Percentiles rank a stretch among this genome's conserved stretches.
These are phyloP conservation scores for Acromyrmex charruanus DNA, from an alignment of 1,140 invertebrate genomes.

Conservation along the genomic window DNA sequence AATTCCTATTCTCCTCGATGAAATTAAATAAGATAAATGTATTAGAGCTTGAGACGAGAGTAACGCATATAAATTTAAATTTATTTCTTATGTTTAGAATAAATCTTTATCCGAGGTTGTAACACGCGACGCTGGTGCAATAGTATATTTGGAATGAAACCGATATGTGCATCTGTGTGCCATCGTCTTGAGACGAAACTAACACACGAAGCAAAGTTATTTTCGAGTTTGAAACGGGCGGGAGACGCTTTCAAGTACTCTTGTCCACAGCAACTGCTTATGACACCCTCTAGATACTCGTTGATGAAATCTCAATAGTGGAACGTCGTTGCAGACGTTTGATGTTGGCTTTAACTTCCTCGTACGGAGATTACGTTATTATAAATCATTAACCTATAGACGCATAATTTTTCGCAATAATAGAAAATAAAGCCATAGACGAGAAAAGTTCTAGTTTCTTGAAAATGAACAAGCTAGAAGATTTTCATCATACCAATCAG, in stretches of 20 bases:
- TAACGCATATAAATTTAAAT: too few relatives aligned
- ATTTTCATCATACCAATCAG: too few relatives aligned
- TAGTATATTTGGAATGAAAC: too few relatives aligned
- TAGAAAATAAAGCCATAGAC: neutral
- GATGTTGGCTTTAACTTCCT: slow-evolving; percentile 32
- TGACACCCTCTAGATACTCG: slow-evolving; percentile 52
- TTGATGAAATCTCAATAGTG: slow-evolving; percentile 57
- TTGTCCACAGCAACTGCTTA: slow-evolving; percentile 62
- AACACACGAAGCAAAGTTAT: slow-evolving; percentile 48
- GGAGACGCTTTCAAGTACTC: slow-evolving; percentile 57
- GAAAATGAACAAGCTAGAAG: neutral
- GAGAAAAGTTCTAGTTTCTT: neutral
- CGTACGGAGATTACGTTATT: slow-evolving; percentile 33
- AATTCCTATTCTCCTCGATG: too few relatives aligned
- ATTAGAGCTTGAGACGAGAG: too few relatives aligned
- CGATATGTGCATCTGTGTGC: neutral
- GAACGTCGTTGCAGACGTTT: slow-evolving; percentile 44
- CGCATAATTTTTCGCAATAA: neutral
- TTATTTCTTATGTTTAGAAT: too few relatives aligned
- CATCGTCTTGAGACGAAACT: slow-evolving; percentile 40
- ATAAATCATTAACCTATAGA: neutral
- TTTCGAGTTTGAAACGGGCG: slow-evolving; percentile 60
- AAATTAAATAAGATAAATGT: too few relatives aligned
- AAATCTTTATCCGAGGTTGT: too few relatives aligned
- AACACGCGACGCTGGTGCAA: too few relatives aligned